phyloP scores from a whole-genome alignment of 2,888 invertebrate genomes.

The Agrochola litura region DNA sequence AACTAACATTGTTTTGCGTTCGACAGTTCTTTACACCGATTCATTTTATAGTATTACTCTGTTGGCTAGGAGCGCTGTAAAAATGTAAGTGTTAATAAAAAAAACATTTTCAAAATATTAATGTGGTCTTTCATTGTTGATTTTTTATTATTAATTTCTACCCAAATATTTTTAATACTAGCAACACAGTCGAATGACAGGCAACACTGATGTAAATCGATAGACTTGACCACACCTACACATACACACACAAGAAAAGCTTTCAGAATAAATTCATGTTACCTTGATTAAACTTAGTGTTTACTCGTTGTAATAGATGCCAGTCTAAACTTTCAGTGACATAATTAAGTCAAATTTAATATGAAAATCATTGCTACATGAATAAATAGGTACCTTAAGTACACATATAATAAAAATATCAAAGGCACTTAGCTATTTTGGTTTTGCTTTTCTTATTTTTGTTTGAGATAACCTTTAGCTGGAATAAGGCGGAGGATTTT shows the following conservation, averaged over 20 bases:
- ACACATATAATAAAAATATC: too few relatives aligned
- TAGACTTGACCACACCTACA: constrained; percentile 13
- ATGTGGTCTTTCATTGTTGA: constrained; percentile 79
- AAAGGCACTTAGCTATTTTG: too few relatives aligned
- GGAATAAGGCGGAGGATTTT: constrained; percentile 36
- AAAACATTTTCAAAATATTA: constrained; percentile 91
- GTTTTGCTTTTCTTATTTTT: constrained; percentile 7
- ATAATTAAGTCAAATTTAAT: not conserved
- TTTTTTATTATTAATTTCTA: constrained; percentile 53
- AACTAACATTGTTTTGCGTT: constrained; percentile 90
- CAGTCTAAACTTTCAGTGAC: not conserved
- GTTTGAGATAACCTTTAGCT: not conserved
- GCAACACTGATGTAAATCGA: constrained; percentile 25
- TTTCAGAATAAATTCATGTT: not conserved
- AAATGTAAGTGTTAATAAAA: constrained; percentile 91
- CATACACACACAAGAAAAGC: not conserved
- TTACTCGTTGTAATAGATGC: not conserved
- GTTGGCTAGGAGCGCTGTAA: constrained; percentile 91
- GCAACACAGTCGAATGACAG: not conserved
- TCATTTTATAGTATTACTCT: constrained; percentile 90
- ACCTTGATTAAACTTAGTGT: not conserved
- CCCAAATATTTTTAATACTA: constrained; percentile 7
- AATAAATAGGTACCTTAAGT: too few relatives aligned
- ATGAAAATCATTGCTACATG: not conserved
- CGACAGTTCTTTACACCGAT: constrained; percentile 89